phyloP scores from a whole-genome alignment of 2,888 invertebrate genomes.

The Sinhomidia bicolor region DNA sequence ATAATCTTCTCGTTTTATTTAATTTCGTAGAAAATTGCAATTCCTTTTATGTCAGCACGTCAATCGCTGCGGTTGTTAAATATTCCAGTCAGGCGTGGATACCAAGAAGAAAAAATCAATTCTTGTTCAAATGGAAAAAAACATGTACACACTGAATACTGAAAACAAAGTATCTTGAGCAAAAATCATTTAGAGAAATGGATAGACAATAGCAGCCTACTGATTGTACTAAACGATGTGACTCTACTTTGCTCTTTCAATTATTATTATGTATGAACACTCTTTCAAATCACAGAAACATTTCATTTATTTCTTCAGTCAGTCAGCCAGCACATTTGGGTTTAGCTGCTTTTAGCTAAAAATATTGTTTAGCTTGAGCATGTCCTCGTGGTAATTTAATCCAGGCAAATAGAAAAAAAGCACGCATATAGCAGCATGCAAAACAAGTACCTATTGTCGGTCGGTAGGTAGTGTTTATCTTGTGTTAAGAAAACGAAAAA shows the following conservation, averaged over 20 bases:
- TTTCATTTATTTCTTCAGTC: not conserved
- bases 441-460: too few species aligned
- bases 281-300: too few species aligned
- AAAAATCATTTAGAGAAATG: not conserved
- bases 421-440: not conserved
- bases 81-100: conserved; percentile 66
- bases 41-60: conserved; percentile 53
- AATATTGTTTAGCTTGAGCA: conserved; percentile 19
- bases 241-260: too few species aligned
- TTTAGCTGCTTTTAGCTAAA: not conserved
- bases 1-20: conserved; percentile 28
- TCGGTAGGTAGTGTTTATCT: too few species aligned
- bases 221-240: too few species aligned
- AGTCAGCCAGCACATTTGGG: not conserved
- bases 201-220: not conserved
- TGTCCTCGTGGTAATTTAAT: conserved; percentile 24
- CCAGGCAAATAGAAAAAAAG: not conserved
- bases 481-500: not conserved
- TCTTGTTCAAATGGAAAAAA: conserved; percentile 12
- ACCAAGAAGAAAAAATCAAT: conserved; percentile 52
- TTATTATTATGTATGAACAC: too few species aligned
- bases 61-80: conserved; percentile 22
- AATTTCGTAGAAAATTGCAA: conserved; percentile 62
- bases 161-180: too few species aligned
- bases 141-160: too few species aligned